These are phyloP conservation scores for Clamator glandarius DNA, from an alignment of 2,797 vertebrate genomes.

Conservation along the genomic window DNA sequence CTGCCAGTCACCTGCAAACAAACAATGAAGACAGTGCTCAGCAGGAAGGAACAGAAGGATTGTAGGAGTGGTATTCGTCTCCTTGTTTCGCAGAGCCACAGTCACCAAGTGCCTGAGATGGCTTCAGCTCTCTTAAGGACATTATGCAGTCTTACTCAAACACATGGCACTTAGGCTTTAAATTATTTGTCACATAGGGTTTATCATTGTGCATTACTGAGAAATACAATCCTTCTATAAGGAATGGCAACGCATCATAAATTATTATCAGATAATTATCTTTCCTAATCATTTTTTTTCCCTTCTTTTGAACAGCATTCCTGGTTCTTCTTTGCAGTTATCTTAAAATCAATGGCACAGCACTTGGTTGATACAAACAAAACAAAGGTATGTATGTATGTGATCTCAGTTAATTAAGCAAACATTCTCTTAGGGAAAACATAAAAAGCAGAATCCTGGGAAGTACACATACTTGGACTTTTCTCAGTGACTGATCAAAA, in stretches of 20 bases:
- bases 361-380: conserved; percentile 88
- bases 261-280: neutral
- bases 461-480: neutral
- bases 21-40: neutral
- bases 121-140: neutral
- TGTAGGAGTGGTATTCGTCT: neutral
- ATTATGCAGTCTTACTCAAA: neutral
- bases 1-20: neutral
- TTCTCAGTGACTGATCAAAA: neutral
- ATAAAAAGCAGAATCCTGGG: neutral
- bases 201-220: neutral
- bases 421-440: neutral
- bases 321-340: conserved; percentile 98
- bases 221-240: neutral
- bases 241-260: neutral
- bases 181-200: neutral
- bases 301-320: conserved; percentile 85
- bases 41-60: neutral
- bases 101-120: neutral
- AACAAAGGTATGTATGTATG: conserved; percentile 79
- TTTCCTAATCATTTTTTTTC: neutral
- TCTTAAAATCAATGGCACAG: conserved; percentile 96
- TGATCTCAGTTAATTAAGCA: neutral
- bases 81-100: neutral
- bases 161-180: neutral